Percentiles rank a stretch among this genome's conserved stretches.
phyloP scores from a whole-genome alignment of 1,140 invertebrate genomes.

The Bombyx mori region ASM3026992v2 NC_085131.1:6274501-6275000 shows the following conservation, averaged over 20 bases:
- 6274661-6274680: slow-evolving; percentile 68
- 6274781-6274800: slow-evolving; percentile 20
- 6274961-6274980: slow-evolving; percentile 64
- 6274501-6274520: background rate
- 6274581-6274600: slow-evolving; percentile 17
- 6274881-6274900: slow-evolving; percentile 47
- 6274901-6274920: slow-evolving; percentile 57
- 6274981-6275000: slow-evolving; percentile 36
- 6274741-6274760: slow-evolving; percentile 67
- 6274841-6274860: slow-evolving; percentile 10
- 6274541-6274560: too few relatives aligned
- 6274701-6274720: slow-evolving; percentile 60
- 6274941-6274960: slow-evolving; percentile 50
- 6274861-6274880: slow-evolving; percentile 15
- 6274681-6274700: slow-evolving; percentile 65
- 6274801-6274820: slow-evolving; percentile 10
- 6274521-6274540: background rate
- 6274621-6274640: slow-evolving; percentile 59
- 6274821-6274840: slow-evolving; percentile 23
- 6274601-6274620: slow-evolving; percentile 29
- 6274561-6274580: slow-evolving; percentile 9
- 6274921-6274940: slow-evolving; percentile 42
- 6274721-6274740: slow-evolving; percentile 63
- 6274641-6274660: slow-evolving; percentile 63
- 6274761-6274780: slow-evolving; percentile 19